Conservation (phyloP, 2,797 vertebrate species). For the Limosa lapponica region DNA sequence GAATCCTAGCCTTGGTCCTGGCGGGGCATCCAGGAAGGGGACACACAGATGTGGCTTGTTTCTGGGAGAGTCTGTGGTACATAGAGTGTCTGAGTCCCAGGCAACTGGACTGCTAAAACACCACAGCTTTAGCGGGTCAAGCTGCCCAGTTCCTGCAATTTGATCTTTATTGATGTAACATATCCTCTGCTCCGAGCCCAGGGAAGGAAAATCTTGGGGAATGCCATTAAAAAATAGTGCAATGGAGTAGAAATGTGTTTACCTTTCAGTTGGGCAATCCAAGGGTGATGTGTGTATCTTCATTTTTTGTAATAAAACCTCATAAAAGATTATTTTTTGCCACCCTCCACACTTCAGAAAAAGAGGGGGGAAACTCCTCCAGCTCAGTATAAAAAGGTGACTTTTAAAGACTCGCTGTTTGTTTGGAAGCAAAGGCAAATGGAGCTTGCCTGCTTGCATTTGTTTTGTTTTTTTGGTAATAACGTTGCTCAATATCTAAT, state of each 20-base stretch:
- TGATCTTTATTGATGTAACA: neutral
- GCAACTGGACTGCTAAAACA: no score
- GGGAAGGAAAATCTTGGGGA: neutral
- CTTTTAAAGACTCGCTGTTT: neutral
- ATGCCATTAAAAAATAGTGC: neutral
- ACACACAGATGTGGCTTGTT: fast-evolving
- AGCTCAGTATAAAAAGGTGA: neutral
- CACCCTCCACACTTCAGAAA: neutral
- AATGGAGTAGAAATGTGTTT: fast-evolving
- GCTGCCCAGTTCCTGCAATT: neutral
- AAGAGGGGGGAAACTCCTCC: fast-evolving
- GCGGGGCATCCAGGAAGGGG: neutral
- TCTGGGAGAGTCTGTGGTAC: neutral
- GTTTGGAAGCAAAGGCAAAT: neutral
- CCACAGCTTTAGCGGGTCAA: fast-evolving
- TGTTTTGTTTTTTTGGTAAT: neutral
- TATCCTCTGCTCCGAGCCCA: neutral
- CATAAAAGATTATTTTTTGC: fast-evolving
- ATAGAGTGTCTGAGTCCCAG: neutral
- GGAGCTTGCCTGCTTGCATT: neutral
- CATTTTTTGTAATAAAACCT: neutral
- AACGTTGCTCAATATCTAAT: slow-evolving; percentile 68
- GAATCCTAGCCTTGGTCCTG: fast-evolving
- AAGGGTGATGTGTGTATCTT: neutral
- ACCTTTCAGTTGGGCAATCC: neutral